Evolutionary conservation across 2,888 invertebrate species (phyloP).

Genomic region (Brenthis ino): DNA sequence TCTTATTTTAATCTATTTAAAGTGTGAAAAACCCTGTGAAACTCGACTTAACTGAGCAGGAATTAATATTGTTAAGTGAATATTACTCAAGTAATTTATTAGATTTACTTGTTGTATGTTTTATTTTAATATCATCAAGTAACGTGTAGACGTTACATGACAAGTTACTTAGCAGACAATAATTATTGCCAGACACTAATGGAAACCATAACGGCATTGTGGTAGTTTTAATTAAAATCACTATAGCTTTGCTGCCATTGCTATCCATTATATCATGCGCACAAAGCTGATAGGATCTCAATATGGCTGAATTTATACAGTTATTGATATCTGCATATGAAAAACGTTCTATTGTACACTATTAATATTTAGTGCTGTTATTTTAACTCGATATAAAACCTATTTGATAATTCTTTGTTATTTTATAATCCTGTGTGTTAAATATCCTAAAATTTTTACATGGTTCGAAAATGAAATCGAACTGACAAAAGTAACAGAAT

Average conservation of each 20-base stretch:
- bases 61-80: too few species aligned
- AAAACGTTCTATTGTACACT: slow-evolving; percentile 16
- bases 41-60: background rate
- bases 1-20: background rate
- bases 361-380: slow-evolving; percentile 11
- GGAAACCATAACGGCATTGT: slow-evolving; percentile 16
- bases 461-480: background rate
- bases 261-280: slow-evolving; percentile 16
- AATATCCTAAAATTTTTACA: background rate
- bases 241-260: slow-evolving; percentile 17
- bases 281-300: slow-evolving; percentile 21
- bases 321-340: slow-evolving; percentile 21
- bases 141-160: slow-evolving; percentile 3
- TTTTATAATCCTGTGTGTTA: background rate
- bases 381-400: slow-evolving; percentile 1
- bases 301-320: slow-evolving; percentile 18
- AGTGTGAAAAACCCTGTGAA: background rate
- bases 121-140: background rate
- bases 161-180: slow-evolving; percentile 17
- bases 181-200: slow-evolving; percentile 16
- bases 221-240: slow-evolving; percentile 22
- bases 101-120: too few species aligned
- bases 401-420: slow-evolving; percentile 10
- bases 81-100: too few species aligned
- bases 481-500: too few species aligned